Percentiles rank a stretch among this genome's conserved stretches.
Evolutionary conservation across 2,113 vertebrate species (phyloP).

Genomic region (Genyomyrus donnyi): DNA sequence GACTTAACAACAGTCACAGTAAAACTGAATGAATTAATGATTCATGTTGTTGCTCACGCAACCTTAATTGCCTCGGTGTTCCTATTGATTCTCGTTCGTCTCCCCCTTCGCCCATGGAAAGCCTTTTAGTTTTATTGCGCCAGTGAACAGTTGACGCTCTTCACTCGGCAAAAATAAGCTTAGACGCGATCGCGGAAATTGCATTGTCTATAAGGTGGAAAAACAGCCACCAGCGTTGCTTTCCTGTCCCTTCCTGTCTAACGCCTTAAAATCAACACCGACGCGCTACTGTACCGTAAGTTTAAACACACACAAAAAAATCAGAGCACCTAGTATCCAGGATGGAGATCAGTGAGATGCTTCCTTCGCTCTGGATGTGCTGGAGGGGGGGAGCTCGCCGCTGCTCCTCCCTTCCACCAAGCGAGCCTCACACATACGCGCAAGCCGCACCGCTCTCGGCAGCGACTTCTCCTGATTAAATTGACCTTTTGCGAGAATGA

Average conservation of each 20-base stretch:
- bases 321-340: background rate
- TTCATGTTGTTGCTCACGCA: background rate
- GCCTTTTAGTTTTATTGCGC: slow-evolving; percentile 3
- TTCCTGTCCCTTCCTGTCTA: background rate
- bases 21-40: background rate
- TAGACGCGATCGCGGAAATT: background rate
- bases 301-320: background rate
- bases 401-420: background rate
- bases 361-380: slow-evolving; percentile 10
- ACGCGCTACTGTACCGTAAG: background rate
- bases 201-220: background rate
- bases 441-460: background rate
- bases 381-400: background rate
- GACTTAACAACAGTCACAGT: slow-evolving; percentile 1
- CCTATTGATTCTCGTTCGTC: background rate
- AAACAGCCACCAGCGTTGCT: background rate
- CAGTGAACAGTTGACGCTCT: background rate
- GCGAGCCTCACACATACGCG: slow-evolving; percentile 6
- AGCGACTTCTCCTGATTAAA: background rate
- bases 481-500: slow-evolving; percentile 1
- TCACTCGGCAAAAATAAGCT: background rate
- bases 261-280: background rate
- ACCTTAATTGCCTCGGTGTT: background rate
- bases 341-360: background rate
- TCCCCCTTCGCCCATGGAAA: background rate